Conservation (phyloP, 2,113 vertebrate species). For the Symphodus melops region DNA sequence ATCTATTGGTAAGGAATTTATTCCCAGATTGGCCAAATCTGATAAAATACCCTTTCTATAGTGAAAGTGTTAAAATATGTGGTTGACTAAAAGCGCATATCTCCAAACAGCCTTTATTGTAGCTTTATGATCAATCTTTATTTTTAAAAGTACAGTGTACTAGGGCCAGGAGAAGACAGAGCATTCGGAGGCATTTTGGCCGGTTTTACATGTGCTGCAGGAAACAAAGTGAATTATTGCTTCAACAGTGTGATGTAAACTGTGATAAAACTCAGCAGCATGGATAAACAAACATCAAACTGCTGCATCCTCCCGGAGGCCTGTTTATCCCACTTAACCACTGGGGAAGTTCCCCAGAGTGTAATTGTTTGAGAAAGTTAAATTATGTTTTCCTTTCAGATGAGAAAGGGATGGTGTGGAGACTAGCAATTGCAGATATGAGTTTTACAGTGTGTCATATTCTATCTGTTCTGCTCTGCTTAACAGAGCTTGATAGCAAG, state of each 20-base stretch:
- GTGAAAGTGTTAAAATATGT: no score
- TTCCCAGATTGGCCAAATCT: no score
- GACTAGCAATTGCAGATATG: slow-evolving; percentile 26
- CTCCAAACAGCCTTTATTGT: no score
- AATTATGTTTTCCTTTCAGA: slow-evolving; percentile 50
- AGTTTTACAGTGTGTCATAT: slow-evolving; percentile 20
- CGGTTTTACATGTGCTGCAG: slow-evolving; percentile 23
- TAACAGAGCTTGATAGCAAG: slow-evolving; percentile 14
- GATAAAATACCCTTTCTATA: no score
- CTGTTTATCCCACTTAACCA: neutral
- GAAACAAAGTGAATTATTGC: slow-evolving; percentile 42
- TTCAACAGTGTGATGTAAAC: slow-evolving; percentile 58
- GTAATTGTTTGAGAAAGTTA: slow-evolving; percentile 49
- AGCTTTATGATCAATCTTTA: neutral
- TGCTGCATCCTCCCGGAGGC: slow-evolving; percentile 22
- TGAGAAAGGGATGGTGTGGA: slow-evolving; percentile 1
- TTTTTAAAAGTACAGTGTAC: neutral
- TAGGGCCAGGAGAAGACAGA: neutral
- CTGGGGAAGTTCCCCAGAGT: slow-evolving; percentile 18
- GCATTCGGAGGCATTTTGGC: slow-evolving; percentile 17
- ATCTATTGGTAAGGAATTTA: no score
- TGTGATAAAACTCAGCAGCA: slow-evolving; percentile 26
- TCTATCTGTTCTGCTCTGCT: slow-evolving; percentile 37
- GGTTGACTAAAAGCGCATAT: no score
- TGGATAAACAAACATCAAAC: slow-evolving; percentile 44